Conservation (phyloP, 2,888 invertebrate genomes). For the Drosophila diplacantha region DNA sequence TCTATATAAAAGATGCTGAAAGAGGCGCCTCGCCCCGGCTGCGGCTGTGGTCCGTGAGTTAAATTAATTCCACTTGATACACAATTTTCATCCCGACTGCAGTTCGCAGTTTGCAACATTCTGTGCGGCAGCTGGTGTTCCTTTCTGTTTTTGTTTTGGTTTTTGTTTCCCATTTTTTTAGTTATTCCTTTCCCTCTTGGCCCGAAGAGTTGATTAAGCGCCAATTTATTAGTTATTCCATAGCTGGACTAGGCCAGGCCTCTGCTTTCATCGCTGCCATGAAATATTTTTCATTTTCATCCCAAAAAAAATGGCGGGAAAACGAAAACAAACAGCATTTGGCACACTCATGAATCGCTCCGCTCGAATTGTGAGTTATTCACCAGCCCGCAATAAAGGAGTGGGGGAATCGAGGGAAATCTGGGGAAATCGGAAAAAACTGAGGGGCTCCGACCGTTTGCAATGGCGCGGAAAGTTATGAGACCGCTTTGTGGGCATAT, state of each 20-base stretch:
- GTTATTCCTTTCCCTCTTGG: conserved; percentile 5
- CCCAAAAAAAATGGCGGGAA: conserved; percentile 13
- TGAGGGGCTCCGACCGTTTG: conserved; percentile 35
- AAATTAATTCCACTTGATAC: conserved; percentile 65
- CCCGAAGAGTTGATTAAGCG: conserved; percentile 65
- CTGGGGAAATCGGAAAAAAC: conserved; percentile 3
- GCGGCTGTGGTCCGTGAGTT: conserved; percentile 35
- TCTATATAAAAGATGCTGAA: conserved; percentile 39
- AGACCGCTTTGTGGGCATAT: conserved; percentile 47
- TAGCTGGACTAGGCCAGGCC: conserved; percentile 45
- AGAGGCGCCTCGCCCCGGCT: conserved; percentile 30
- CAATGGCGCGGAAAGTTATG: conserved; percentile 57
- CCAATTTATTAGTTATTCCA: conserved; percentile 68
- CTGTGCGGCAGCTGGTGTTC: conserved; percentile 34
- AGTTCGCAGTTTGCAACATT: conserved; percentile 46
- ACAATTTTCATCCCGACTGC: conserved; percentile 46
- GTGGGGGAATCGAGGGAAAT: not conserved
- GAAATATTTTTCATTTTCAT: conserved; percentile 62
- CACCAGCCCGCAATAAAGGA: conserved; percentile 9
- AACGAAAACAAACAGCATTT: conserved; percentile 37
- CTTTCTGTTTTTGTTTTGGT: conserved; percentile 41
- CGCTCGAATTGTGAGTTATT: conserved; percentile 39
- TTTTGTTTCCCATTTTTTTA: conserved; percentile 1
- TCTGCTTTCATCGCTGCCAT: conserved; percentile 61
- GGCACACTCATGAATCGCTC: conserved; percentile 40